These are phyloP conservation scores for Zalophus californianus DNA, from an alignment of 2,797 vertebrate genomes.

Conservation along the genomic window DNA sequence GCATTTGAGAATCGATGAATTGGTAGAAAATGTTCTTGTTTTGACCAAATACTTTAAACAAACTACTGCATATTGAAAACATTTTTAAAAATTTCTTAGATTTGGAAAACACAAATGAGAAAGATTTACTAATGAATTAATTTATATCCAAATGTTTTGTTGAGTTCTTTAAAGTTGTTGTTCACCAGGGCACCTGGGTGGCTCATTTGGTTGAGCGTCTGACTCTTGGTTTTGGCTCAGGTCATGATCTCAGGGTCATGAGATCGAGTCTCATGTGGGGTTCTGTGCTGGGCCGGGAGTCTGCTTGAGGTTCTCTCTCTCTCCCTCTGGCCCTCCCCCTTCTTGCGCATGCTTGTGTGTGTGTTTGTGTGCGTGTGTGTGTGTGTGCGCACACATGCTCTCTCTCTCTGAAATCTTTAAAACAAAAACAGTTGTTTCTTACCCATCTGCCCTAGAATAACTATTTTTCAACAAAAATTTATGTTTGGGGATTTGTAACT, in stretches of 20 bases:
- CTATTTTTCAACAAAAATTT: conserved; percentile 79
- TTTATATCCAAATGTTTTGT: conserved; percentile 61
- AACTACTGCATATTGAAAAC: conserved; percentile 1
- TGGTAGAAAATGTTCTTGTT: neutral
- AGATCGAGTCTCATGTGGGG: neutral
- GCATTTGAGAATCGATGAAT: neutral
- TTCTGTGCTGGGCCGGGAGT: neutral
- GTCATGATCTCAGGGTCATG: neutral
- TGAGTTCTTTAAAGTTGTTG: neutral
- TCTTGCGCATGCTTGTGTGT: too few relatives aligned
- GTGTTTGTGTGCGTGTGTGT: too few relatives aligned
- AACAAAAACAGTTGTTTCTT: neutral
- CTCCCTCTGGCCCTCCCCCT: neutral
- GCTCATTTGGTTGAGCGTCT: neutral
- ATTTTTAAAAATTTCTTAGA: neutral
- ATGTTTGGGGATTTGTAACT: conserved; percentile 80
- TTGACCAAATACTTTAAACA: conserved; percentile 1
- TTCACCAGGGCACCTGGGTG: neutral
- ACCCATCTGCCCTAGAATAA: conserved; percentile 76
- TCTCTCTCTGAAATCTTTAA: neutral
- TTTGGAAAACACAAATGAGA: neutral
- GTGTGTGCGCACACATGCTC: neutral
- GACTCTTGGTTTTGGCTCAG: neutral
- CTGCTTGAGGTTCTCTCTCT: neutral
- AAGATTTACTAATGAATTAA: neutral